Percentiles rank a stretch among this genome's conserved stretches.
These are phyloP conservation scores for Battus philenor DNA, from an alignment of 1,140 invertebrate species.

Conservation along the genomic window DNA sequence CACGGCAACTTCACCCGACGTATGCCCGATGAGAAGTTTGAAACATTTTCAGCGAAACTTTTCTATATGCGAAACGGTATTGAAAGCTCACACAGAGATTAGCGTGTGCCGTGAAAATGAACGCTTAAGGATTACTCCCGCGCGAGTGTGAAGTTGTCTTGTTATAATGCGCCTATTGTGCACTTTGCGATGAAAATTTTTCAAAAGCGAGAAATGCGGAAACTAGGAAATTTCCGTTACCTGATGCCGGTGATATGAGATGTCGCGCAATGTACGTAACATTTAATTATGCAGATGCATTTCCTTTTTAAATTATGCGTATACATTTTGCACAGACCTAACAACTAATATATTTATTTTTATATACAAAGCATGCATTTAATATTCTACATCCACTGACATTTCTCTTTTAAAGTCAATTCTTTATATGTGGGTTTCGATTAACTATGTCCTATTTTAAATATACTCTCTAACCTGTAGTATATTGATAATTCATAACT, in stretches of 20 bases:
- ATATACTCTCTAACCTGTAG: too few species aligned
- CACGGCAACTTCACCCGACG: conserved; percentile 57
- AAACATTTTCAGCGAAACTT: conserved; percentile 70
- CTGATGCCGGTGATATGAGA: conserved; percentile 12
- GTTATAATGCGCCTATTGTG: conserved; percentile 32
- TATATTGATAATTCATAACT: too few species aligned
- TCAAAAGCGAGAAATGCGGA: conserved; percentile 9
- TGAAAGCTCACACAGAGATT: conserved; percentile 69
- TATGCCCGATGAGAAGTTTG: conserved; percentile 52
- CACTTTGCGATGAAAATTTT: conserved; percentile 22
- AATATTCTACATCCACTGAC: too few species aligned
- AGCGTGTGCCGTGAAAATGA: conserved; percentile 59
- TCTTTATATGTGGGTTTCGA: too few species aligned
- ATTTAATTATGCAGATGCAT: conserved; percentile 13
- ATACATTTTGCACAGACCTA: too few species aligned
- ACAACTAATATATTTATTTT: too few species aligned
- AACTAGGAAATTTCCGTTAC: conserved; percentile 14
- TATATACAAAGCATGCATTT: too few species aligned
- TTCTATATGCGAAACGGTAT: conserved; percentile 70
- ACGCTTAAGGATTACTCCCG: conserved; percentile 60
- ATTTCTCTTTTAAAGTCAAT: too few species aligned
- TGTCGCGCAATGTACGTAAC: conserved; percentile 14
- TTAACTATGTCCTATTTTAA: too few species aligned
- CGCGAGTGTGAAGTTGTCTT: conserved; percentile 57
- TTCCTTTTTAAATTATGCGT: too few species aligned